Evolutionary conservation across 2,113 vertebrate genomes (phyloP).

Genomic region (Asarcornis scutulata): DNA sequence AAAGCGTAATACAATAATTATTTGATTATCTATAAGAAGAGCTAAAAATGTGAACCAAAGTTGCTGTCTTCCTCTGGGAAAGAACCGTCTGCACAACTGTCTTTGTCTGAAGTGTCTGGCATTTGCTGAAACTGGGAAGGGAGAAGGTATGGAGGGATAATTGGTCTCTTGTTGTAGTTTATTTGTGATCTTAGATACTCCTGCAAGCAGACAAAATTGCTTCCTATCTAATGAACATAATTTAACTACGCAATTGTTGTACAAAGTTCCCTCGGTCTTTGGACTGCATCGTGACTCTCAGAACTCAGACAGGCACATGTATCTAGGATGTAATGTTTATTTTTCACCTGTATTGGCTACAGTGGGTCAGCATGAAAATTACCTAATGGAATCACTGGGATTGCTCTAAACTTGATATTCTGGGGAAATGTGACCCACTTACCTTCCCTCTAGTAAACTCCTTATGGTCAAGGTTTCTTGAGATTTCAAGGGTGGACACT

Average conservation of each 20-base stretch:
- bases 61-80: not conserved
- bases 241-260: not conserved
- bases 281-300: not conserved
- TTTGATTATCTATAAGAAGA: conserved; percentile 45
- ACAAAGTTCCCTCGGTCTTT: not conserved
- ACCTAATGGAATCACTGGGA: not conserved
- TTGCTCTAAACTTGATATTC: not conserved
- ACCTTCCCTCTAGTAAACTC: not conserved
- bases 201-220: conserved; percentile 1
- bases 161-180: not conserved
- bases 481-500: not conserved
- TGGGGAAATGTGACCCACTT: not conserved
- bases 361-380: not conserved
- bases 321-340: not conserved
- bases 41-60: not conserved
- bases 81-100: not conserved
- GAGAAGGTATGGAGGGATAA: not conserved
- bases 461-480: not conserved
- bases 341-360: not conserved
- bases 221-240: not conserved
- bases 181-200: conserved; percentile 7
- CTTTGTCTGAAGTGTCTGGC: conserved; percentile 6
- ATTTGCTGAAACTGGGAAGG: not conserved
- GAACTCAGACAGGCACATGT: not conserved
- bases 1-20: conserved; percentile 48